These are phyloP conservation scores for Macrotis lagotis DNA, from an alignment of 2,113 vertebrate genomes.

Conservation along the genomic window DNA sequence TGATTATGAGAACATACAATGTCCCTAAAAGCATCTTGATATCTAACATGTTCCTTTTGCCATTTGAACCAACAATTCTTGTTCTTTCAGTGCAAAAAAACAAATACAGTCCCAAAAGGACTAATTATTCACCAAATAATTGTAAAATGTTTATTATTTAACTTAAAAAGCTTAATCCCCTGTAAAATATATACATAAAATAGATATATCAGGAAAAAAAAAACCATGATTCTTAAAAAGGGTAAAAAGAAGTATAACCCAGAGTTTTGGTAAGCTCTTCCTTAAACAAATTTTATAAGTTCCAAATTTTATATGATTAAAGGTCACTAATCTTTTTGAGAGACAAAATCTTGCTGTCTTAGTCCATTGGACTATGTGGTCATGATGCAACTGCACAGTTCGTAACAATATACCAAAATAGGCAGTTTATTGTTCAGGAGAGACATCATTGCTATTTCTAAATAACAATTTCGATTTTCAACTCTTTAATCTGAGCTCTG, in stretches of 20 bases:
- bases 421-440: background rate
- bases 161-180: constrained; percentile 50
- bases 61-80: constrained; percentile 60
- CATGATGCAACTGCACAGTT: background rate
- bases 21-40: constrained; percentile 45
- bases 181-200: constrained; percentile 51
- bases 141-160: constrained; percentile 4
- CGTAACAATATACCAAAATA: background rate
- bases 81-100: constrained; percentile 27
- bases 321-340: constrained; percentile 25
- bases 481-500: background rate
- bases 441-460: background rate
- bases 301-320: constrained; percentile 62
- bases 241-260: constrained; percentile 49
- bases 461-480: background rate
- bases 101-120: constrained; percentile 4
- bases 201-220: constrained; percentile 73
- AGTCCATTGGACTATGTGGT: background rate
- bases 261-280: constrained; percentile 58
- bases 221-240: constrained; percentile 54
- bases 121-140: constrained; percentile 26
- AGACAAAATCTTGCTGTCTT: constrained; percentile 7
- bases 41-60: constrained; percentile 52
- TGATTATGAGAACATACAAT: constrained; percentile 60
- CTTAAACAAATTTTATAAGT: constrained; percentile 60